Evolutionary conservation across 2,113 vertebrate genomes (phyloP).

Genomic region (Pantherophis guttatus): DNA sequence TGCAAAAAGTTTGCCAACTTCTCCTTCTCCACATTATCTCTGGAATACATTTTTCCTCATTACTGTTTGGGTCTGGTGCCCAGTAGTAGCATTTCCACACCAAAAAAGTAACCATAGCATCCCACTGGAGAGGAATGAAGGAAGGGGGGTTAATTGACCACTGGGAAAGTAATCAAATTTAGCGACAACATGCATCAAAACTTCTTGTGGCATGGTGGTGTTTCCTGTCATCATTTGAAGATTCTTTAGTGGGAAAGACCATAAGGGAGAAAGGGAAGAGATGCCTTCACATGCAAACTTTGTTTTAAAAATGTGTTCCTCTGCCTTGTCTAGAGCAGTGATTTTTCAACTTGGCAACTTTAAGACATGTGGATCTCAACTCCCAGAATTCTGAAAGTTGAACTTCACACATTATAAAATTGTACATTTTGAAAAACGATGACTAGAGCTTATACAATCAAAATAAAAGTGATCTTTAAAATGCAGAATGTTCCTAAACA

Average conservation of each 20-base stretch:
- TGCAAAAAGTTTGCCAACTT: conserved; percentile 72
- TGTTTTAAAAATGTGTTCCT: not conserved
- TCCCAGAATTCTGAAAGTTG: not conserved
- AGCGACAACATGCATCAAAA: conserved; percentile 22
- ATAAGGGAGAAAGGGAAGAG: not conserved
- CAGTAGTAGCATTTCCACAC: conserved; percentile 36
- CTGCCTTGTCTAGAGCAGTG: not conserved
- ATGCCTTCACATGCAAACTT: not conserved
- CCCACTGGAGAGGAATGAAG: conserved; percentile 49
- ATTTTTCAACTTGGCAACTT: not conserved
- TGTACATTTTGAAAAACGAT: not conserved
- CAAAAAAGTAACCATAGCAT: conserved; percentile 53
- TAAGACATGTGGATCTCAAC: not conserved
- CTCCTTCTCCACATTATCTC: conserved; percentile 67
- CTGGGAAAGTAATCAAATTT: not conserved
- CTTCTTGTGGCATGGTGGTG: not conserved
- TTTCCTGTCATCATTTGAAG: not conserved
- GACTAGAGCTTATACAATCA: not conserved
- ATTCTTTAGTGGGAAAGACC: not conserved
- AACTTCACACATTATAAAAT: not conserved
- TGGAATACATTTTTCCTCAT: conserved; percentile 66
- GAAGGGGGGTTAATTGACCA: conserved; percentile 5
- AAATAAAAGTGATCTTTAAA: not conserved
- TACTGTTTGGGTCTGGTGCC: conserved; percentile 36
- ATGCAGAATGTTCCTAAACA: not conserved